These are phyloP conservation scores for Brachionus paranguensis DNA, from an alignment of 1,140 invertebrate genomes.

Conservation along the genomic window DNA sequence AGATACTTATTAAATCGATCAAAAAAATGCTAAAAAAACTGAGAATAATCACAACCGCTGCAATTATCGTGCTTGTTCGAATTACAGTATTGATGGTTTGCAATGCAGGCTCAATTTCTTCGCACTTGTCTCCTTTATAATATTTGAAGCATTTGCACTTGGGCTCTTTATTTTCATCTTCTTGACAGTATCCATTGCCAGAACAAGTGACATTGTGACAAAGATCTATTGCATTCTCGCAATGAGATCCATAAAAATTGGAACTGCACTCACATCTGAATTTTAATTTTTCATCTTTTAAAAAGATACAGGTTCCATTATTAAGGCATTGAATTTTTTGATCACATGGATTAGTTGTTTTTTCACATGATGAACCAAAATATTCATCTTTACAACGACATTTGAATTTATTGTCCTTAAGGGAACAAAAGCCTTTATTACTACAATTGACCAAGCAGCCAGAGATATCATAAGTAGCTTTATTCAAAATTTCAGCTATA, in stretches of 20 bases:
- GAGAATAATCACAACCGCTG: not conserved
- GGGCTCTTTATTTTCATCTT: not conserved
- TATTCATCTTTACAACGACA: not conserved
- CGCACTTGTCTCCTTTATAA: not conserved
- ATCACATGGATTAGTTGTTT: not conserved
- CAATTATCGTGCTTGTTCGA: not conserved
- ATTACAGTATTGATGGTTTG: not conserved
- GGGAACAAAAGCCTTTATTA: not conserved
- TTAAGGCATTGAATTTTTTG: not conserved
- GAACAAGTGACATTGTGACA: slow-evolving; percentile 5
- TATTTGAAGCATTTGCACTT: slow-evolving; percentile 16
- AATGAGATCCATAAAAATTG: not conserved
- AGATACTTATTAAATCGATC: not conserved
- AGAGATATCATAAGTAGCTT: not conserved
- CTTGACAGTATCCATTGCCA: not conserved
- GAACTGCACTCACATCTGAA: not conserved
- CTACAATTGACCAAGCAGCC: slow-evolving; percentile 23
- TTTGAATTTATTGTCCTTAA: not conserved
- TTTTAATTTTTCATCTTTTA: not conserved
- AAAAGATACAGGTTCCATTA: not conserved
- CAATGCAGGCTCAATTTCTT: not conserved
- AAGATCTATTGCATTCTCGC: not conserved
- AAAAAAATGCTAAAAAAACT: not conserved
- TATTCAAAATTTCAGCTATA: not conserved
- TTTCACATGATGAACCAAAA: not conserved